Base-by-base conservation (phyloP, 2,888 invertebrate genomes). In the Halictus ligatus region DNA sequence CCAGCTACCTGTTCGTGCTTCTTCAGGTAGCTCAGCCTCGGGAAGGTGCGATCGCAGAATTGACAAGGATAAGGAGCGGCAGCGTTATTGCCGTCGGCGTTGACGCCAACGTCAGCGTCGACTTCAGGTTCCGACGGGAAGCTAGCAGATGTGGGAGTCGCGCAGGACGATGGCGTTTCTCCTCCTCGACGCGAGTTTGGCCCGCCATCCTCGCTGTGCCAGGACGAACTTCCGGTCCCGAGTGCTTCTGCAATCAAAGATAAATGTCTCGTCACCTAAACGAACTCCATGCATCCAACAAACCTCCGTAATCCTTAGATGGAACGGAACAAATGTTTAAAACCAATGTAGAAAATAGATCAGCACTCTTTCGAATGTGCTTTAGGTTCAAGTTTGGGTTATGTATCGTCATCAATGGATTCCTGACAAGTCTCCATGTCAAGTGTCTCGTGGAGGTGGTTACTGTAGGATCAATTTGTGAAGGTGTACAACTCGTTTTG, bases 21-120 rank as follows among this genome's bases (percentile, higher is more conserved):
- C 96, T 98, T 98, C 92, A 98, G 96, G 95, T 98, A 98, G 89
- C 98, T 98, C 90, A 98, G 97, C 91, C 98, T 96, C 29, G 98
- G 97, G 96, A 98, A 98, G 90, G 98, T 98, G 95, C 98, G 98
- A 94, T 98, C 98, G 96, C 98, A 99, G 96, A 98, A 98, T 95
- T 98, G 98, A 96, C 98, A 98, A 94, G 98, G 97, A 96, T 98
- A 98, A 87, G 98, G 98, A 89, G 98, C 96, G 60, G 93, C 86
- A n/a, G 94, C 88, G 87, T 91, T 92, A 81, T 90, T 93, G n/a
- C 91, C 90, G 81, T 94, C 94, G 84, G 90, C 86, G 78, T 91
- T 92, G 48, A 90, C 85, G 15, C 92, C 92, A 71, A 91, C 88
- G 77, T 94, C 94, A 71, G 91, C 86, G 69, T 94, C 94, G 43